Evolutionary conservation across 2,797 vertebrate species (phyloP).

Genomic region (Sebastes variabilis): DNA sequence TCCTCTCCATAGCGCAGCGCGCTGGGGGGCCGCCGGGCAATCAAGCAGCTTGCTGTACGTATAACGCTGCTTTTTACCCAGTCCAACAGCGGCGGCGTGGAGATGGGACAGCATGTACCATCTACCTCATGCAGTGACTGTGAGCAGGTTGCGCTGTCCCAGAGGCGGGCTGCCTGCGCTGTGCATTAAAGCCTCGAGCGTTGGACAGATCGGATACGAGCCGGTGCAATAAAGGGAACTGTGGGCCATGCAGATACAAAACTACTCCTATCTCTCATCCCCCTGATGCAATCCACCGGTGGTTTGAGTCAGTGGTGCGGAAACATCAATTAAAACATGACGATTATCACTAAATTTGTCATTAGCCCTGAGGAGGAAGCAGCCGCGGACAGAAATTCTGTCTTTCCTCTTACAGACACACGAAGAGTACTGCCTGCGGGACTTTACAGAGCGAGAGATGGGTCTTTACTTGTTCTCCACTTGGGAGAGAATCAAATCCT

Average conservation of each 20-base stretch:
- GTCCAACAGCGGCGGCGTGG: conserved; percentile 14
- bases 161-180: conserved; percentile 29
- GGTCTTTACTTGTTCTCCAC: conserved; percentile 87
- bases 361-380: conserved; percentile 70
- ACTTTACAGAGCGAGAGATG: conserved; percentile 75
- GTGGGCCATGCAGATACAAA: conserved; percentile 37
- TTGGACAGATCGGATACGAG: conserved; percentile 41
- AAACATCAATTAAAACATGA: conserved; percentile 83
- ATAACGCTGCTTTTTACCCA: conserved; percentile 30
- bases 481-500: conserved; percentile 88
- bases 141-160: conserved; percentile 52
- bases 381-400: conserved; percentile 42
- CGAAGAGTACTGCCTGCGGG: conserved; percentile 67
- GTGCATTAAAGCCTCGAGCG: conserved; percentile 53
- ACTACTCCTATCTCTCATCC: conserved; percentile 57
- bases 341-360: conserved; percentile 78
- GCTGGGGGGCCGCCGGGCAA: conserved; percentile 59
- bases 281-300: conserved; percentile 68
- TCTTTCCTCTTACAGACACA: conserved; percentile 37
- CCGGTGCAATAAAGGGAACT: conserved; percentile 29
- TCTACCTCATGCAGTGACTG: conserved; percentile 46
- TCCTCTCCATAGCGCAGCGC: conserved; percentile 45
- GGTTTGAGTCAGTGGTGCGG: conserved; percentile 70
- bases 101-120: conserved; percentile 37
- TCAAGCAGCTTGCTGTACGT: conserved; percentile 46